A percentile compares a stretch with the other conserved stretches of the same genome.
Evolutionary conservation across 2,797 vertebrate genomes (phyloP).

Genomic region (Lemur catta): DNA sequence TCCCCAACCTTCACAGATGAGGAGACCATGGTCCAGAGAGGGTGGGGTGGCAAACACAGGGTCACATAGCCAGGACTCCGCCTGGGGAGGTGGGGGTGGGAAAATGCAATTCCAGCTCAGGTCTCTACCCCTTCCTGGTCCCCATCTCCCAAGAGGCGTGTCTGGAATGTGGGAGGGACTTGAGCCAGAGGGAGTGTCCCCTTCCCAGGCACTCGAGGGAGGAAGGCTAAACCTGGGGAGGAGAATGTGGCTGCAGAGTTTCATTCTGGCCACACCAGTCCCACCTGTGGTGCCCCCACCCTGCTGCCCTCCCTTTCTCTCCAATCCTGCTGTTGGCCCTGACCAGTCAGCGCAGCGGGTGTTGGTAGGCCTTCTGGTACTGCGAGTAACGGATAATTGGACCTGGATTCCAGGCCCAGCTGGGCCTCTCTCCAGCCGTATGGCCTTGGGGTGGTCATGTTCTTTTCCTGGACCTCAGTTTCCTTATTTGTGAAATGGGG

Average conservation of each 20-base stretch:
- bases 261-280: background rate
- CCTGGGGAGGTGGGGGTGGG: background rate
- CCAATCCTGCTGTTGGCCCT: background rate
- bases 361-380: background rate
- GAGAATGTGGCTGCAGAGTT: background rate
- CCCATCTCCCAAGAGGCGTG: conserved; percentile 23
- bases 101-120: background rate
- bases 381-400: background rate
- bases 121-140: background rate
- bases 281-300: background rate
- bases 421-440: background rate
- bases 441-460: background rate
- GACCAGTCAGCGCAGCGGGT: background rate
- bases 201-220: conserved; percentile 31
- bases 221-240: background rate
- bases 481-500: conserved; percentile 12
- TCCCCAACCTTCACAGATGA: background rate
- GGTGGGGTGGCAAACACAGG: background rate
- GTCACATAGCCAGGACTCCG: background rate
- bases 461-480: conserved; percentile 8
- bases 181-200: conserved; percentile 57
- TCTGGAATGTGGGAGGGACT: conserved; percentile 62
- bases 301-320: background rate
- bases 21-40: background rate
- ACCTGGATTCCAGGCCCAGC: background rate